Evolutionary conservation across 2,797 vertebrate genomes (phyloP), one percentile per base, ranked within the genome.

Genomic region (Lepilemur ruficaudatus): DNA sequence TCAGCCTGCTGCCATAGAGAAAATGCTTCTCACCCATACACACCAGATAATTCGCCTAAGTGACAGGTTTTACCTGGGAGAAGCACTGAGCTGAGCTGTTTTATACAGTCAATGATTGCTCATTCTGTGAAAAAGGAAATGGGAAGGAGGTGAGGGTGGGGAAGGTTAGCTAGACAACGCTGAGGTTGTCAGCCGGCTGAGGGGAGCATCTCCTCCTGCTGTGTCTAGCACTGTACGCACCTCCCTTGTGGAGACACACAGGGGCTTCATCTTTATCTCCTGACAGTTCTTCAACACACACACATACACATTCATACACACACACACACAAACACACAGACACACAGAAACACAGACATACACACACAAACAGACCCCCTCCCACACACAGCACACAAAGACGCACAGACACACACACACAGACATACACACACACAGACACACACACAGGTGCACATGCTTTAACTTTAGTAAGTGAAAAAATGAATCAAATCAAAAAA

Each of bases 51-150:
- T 97, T 97, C 80, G 70, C 96, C 94, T 97, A 98, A 98, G 98
- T 92, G 97, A 98, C 97, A 98, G 97, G 94, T 95, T 98, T 97
- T 97, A 92, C 98, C 98, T 98, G 94, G 91, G 98, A 98, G 98
- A 98, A 98, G 98, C 95, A 97, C 95, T 94, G 96, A 97, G 97
- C 97, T 93, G 96, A 98, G 91, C 96, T 97, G 95, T 79, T 97
- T 98, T 94, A 98, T 96, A 98, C 87, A 97, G 98, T 97, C 98
- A 98, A 97, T 98, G 97, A 98, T 93, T 0, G 59, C 95, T 98
- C 97, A 96, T 97, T 98, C 97, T 97, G 52, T 96, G 73, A 25
- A 73, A 85, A 80, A 43, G 59, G 48, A 80, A 67, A 9, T 91
- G 25, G 38, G 7, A 52, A 89, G 76, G 32, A 59, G 80, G 96